Base-by-base conservation (phyloP, 2,888 invertebrate species). In the Papilio demoleus region DNA sequence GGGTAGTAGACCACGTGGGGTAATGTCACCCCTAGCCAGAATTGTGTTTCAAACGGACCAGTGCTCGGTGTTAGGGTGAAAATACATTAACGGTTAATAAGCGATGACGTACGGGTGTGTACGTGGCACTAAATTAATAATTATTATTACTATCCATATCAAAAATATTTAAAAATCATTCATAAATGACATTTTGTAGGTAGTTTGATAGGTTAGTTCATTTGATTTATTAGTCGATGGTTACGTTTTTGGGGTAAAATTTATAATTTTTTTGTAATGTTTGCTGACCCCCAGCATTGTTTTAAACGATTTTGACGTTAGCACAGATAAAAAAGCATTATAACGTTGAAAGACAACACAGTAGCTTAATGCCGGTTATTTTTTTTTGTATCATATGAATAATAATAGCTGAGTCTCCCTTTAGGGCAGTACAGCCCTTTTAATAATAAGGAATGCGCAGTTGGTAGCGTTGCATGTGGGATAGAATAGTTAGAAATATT, bases 341-440 rank as follows among this genome's bases (percentile, higher is more conserved):
- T 65, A 71, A 68, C 79, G 87, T 81, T 88, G 89, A 89, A 84
- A 84, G 88, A 85, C 83, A 82, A 77, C 79, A 76, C 78, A 81
- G 82, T 80, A 81, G 84, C 81, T 82, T 63, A 42, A 56, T 70
- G 45, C 56, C 73, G 75, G 80, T 83, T 83, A 81, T 78, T 77
- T 79, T 85, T 86, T 85, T 86, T 84, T 83, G 77, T 75, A 74
- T 70, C 73, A 71, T 80, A 81, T 82, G 82, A 88, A 88, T 91
- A 90, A 91, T 90, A 91, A 89, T 90, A 89, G 84, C 82, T 76
- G 74, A 73, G 85, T 85, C 79, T 81, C 87, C 87, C 88, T 87
- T 85, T 86, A 79, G 87, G 85, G 88, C 84, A 81, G 74, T 75
- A 75, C 86, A 88, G 91, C 92, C 91, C 91, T 90, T 90, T 80